Percentiles rank a stretch among this genome's conserved stretches.
phyloP scores from a whole-genome alignment of 2,113 vertebrate genomes.

The Tursiops truncatus region DNA sequence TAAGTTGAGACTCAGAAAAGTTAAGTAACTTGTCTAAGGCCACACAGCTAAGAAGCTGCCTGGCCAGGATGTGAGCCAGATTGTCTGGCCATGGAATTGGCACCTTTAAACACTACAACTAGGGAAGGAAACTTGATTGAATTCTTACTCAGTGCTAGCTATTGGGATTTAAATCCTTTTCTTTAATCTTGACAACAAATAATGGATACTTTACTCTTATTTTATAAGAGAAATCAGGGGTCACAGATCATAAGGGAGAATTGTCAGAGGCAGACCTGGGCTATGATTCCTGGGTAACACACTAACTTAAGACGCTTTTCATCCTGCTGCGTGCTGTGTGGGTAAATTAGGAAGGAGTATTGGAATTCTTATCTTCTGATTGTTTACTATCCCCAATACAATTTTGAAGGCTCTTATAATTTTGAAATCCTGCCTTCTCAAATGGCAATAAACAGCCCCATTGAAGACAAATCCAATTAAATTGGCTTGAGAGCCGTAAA shows the following conservation, averaged over 20 bases:
- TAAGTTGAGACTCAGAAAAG: not conserved
- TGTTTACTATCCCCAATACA: not conserved
- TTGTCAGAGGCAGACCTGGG: not conserved
- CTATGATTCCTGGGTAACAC: not conserved
- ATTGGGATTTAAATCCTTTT: not conserved
- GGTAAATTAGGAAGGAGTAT: not conserved
- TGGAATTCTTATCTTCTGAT: not conserved
- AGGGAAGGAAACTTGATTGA: not conserved
- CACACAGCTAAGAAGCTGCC: not conserved
- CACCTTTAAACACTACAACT: not conserved
- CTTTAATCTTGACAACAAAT: not conserved
- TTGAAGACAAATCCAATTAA: conserved; percentile 56
- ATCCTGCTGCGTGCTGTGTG: not conserved
- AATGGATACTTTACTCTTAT: not conserved
- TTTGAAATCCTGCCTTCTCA: conserved; percentile 38
- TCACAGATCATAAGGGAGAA: not conserved
- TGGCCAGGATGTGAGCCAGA: not conserved
- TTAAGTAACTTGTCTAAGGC: not conserved
- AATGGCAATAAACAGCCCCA: conserved; percentile 42
- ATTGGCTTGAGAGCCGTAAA: not conserved
- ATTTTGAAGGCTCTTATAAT: conserved; percentile 24
- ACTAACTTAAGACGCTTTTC: not conserved
- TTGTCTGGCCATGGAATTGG: fast-evolving
- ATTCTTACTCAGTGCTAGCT: not conserved
- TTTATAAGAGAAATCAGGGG: not conserved